A percentile compares a stretch with the other conserved stretches of the same genome.
phyloP scores from a whole-genome alignment of 1,140 invertebrate genomes.

The Globodera rostochiensis region DNA sequence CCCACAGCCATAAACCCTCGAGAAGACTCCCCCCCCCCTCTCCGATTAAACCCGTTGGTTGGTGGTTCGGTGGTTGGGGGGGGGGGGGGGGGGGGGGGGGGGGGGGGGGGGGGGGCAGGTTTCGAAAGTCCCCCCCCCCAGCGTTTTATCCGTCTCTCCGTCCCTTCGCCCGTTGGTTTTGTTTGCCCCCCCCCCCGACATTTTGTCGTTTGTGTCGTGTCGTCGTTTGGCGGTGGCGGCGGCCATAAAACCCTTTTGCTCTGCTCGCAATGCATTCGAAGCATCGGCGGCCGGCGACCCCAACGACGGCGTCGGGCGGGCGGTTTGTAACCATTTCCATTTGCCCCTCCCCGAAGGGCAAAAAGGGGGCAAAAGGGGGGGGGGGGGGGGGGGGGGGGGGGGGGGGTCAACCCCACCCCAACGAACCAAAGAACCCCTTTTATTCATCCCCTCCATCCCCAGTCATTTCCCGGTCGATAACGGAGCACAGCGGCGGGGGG shows the following conservation, averaged over 20 bases:
- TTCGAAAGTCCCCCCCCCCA: neutral
- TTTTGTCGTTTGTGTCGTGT: neutral
- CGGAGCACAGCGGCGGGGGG: neutral
- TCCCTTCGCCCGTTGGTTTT: too few species aligned
- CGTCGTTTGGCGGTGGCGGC: neutral
- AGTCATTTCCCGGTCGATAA: neutral
- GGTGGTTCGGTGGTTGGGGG: neutral
- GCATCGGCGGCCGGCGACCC: neutral
- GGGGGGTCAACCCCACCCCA: too few species aligned
- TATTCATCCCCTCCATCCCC: neutral
- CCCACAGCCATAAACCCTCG: neutral
- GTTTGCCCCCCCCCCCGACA: neutral
- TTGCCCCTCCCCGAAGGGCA: neutral
- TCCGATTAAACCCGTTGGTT: neutral
- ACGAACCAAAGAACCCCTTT: slow-evolving; percentile 2
- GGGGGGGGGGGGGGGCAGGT: neutral
- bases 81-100: too few species aligned
- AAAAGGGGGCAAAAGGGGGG: neutral
- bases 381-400: too few species aligned
- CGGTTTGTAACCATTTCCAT: neutral
- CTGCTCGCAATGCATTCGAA: neutral
- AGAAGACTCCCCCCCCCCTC: neutral
- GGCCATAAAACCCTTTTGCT: neutral
- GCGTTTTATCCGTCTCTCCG: too few species aligned
- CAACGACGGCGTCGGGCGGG: neutral